phyloP scores from a whole-genome alignment of 2,888 invertebrate species.

The Syrista parreyssii region DNA sequence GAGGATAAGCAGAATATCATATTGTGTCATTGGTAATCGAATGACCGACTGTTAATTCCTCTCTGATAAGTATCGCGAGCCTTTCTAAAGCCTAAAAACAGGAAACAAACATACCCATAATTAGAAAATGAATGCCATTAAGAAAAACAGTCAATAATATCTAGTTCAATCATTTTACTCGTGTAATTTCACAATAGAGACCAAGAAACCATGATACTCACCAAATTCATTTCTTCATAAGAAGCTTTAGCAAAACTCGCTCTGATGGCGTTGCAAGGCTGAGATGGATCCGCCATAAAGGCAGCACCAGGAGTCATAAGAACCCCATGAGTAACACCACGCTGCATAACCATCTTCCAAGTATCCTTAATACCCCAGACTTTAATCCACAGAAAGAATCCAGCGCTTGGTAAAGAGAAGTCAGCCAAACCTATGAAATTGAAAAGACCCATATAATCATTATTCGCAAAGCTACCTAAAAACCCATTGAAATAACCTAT shows the following conservation, averaged over 20 bases:
- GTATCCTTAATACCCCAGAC: constrained; percentile 77
- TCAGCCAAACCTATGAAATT: constrained; percentile 70
- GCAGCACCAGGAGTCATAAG: constrained; percentile 81
- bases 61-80: constrained; percentile 72
- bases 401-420: constrained; percentile 76
- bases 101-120: constrained; percentile 5
- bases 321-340: constrained; percentile 76
- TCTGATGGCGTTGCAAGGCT: constrained; percentile 76
- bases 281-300: constrained; percentile 73
- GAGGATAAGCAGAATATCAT: constrained; percentile 26
- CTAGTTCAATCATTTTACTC: not conserved
- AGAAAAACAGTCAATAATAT: not conserved
- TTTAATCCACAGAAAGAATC: constrained; percentile 84
- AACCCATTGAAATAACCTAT: constrained; percentile 64
- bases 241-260: constrained; percentile 78
- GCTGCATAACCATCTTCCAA: constrained; percentile 77
- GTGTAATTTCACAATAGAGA: no score
- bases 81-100: constrained; percentile 68
- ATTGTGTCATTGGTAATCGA: constrained; percentile 42
- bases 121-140: not conserved
- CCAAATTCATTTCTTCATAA: constrained; percentile 74
- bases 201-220: constrained; percentile 27
- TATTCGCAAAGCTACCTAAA: not conserved
- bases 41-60: constrained; percentile 67
- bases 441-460: not conserved